A percentile compares a stretch with the other conserved stretches of the same genome.
These are phyloP conservation scores for Antigone vipio DNA, from an alignment of 2,113 vertebrate species.

Conservation along the genomic window DNA sequence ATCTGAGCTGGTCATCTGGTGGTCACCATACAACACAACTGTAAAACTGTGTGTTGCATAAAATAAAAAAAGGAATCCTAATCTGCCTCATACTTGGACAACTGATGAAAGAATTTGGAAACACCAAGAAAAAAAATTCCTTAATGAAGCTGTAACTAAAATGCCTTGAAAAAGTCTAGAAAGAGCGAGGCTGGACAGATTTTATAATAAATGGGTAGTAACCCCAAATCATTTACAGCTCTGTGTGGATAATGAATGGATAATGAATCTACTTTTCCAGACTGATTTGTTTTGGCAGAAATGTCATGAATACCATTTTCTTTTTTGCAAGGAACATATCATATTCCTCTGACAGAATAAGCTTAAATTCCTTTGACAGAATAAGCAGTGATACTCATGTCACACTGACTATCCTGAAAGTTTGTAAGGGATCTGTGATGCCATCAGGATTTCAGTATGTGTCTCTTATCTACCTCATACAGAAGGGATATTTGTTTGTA, in stretches of 20 bases:
- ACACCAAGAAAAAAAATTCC: background rate
- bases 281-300: background rate
- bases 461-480: background rate
- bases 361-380: background rate
- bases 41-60: background rate
- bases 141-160: background rate
- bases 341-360: background rate
- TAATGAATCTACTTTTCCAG: background rate
- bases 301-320: background rate
- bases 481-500: background rate
- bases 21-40: too few species aligned
- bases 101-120: background rate
- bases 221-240: background rate
- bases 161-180: background rate
- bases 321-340: background rate
- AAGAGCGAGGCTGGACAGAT: background rate
- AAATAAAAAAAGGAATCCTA: background rate
- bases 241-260: background rate
- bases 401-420: background rate
- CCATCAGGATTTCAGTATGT: background rate
- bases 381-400: background rate
- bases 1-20: background rate
- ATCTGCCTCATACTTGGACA: background rate
- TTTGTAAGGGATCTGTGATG: background rate
- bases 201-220: background rate